Conservation (phyloP, 2,113 vertebrate species). For the Mandrillus leucophaeus region DNA sequence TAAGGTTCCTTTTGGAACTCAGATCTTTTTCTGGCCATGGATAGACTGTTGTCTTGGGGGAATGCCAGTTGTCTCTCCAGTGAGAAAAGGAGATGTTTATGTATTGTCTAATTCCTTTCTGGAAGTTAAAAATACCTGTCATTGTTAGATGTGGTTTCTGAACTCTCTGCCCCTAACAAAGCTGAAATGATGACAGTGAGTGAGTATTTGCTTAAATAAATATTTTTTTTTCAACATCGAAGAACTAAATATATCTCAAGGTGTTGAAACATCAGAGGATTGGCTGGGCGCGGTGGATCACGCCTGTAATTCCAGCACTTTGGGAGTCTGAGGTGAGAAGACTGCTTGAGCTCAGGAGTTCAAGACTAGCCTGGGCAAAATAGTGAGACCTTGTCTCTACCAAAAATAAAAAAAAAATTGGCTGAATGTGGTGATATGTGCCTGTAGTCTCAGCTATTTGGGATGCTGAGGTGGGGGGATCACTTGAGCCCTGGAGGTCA, state of each 20-base stretch:
- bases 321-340: no score
- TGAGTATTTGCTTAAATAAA: slow-evolving; percentile 34
- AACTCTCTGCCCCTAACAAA: slow-evolving; percentile 1
- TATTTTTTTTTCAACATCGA: slow-evolving; percentile 28
- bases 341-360: no score
- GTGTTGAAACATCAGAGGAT: neutral
- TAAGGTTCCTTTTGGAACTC: neutral
- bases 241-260: neutral
- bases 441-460: no score
- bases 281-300: no score
- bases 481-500: no score
- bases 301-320: no score
- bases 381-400: no score
- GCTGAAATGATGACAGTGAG: neutral
- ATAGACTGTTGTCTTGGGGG: neutral
- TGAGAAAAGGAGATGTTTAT: neutral
- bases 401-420: no score
- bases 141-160: neutral
- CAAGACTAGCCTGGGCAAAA: no score
- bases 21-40: neutral
- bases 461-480: no score
- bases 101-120: neutral
- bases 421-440: no score
- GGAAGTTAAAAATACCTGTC: neutral
- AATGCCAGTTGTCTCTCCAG: neutral